phyloP scores from a whole-genome alignment of 2,113 vertebrate genomes.

The Toxostoma redivivum region DNA sequence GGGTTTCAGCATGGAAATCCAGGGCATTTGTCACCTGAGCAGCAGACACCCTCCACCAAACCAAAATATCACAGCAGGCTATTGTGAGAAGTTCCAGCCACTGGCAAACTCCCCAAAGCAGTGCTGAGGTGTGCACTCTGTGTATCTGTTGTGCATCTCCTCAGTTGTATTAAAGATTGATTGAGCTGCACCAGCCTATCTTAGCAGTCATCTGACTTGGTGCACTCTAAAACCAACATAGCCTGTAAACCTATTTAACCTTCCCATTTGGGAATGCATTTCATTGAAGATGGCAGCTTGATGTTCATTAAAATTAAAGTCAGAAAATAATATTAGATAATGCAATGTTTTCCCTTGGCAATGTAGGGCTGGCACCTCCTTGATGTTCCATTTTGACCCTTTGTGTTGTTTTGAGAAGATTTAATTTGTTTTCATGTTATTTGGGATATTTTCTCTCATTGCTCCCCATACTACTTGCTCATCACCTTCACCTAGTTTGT shows the following conservation, averaged over 20 bases:
- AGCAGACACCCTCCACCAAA: neutral
- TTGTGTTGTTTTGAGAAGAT: neutral
- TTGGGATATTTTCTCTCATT: neutral
- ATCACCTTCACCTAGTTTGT: fast-evolving
- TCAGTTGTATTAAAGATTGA: neutral
- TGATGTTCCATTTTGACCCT: neutral
- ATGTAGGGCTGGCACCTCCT: neutral
- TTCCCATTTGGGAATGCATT: neutral
- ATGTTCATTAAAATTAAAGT: slow-evolving; percentile 34
- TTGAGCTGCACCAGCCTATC: neutral
- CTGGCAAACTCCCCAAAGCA: neutral
- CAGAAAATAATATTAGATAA: neutral
- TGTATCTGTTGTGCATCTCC: neutral
- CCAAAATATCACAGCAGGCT: neutral
- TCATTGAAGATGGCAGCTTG: neutral
- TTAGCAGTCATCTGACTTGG: neutral
- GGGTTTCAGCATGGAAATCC: neutral
- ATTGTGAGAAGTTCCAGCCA: neutral
- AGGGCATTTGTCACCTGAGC: neutral
- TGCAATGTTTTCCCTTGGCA: neutral
- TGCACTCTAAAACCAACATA: slow-evolving; percentile 21
- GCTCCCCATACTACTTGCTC: fast-evolving
- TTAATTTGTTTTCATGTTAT: neutral
- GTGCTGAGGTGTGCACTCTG: neutral
- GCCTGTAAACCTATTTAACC: neutral